Evolutionary conservation across 2,888 invertebrate species (phyloP), one percentile per base, ranked within the genome.

Genomic region (Dysmachus trigonus): DNA sequence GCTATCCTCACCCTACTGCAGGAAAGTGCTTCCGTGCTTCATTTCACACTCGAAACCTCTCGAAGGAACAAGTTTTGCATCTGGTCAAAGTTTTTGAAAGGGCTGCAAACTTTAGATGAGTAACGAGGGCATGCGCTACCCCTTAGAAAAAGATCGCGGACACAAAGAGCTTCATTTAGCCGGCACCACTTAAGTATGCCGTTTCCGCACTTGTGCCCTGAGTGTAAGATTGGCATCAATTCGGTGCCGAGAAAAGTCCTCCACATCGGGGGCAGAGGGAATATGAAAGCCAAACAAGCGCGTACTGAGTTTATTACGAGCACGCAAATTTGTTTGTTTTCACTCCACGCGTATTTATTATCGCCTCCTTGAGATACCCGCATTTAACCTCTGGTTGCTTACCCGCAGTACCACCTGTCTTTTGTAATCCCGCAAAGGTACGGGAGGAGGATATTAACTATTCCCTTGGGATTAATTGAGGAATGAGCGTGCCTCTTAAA

Each of bases 291-390:
- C 81, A 81, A 81, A 81, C 81, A 81, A 31, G 22, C 53, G 81
- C 31, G 31, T 22, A 30, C 33, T 33, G 31, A 62, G 81, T 81
- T 51, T 18, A 51, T 81, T 62, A 81, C 62, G 33, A 81, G 81
- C 33, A 81, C 30, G 47, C 35, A 81, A 81, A 51, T 53, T 81
- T 81, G 62, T 81, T 81, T 81, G 81, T 81, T 81, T 81, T 81
- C 31, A 81, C 22, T 81, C 62, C 33, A 53, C 62, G 53, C 33
- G 53, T 81, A 53, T 81, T 81, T 53, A 62, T 81, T 53, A 81
- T 81, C 33, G 33, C 53, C 15, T 81, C 53, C 53, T 62, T 81
- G 53, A 31, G 51, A 51, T 33, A 81, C 33, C 33, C 81, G 47
- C 22, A 31, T 41, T 30, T 79, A 27, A 79, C 81, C 38, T 27